These are phyloP conservation scores for Stigmatopora nigra DNA, from an alignment of 2,113 vertebrate species.

Conservation along the genomic window DNA sequence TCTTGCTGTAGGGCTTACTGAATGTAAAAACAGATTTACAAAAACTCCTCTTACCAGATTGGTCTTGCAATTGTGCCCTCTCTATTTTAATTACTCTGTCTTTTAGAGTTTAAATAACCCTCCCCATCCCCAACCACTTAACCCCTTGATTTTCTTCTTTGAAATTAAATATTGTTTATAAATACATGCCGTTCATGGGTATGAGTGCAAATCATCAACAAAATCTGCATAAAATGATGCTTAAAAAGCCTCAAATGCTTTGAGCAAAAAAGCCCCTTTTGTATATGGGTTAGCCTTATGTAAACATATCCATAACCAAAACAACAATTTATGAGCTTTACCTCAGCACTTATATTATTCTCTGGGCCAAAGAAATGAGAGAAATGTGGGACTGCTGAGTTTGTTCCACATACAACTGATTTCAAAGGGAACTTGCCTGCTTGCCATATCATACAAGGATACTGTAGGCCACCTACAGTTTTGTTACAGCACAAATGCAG, in stretches of 20 bases:
- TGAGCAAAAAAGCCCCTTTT: constrained; percentile 48
- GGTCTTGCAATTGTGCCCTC: constrained; percentile 71
- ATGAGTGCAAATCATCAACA: constrained; percentile 58
- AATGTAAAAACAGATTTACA: constrained; percentile 80
- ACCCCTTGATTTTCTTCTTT: constrained; percentile 67
- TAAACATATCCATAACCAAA: constrained; percentile 69
- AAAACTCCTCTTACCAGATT: constrained; percentile 76
- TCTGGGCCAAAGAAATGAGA: constrained; percentile 50
- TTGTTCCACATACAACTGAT: constrained; percentile 51
- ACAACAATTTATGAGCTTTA: constrained; percentile 49
- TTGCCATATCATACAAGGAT: constrained; percentile 25
- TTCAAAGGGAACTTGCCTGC: constrained; percentile 50
- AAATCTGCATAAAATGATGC: constrained; percentile 70
- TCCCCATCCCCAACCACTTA: constrained; percentile 40
- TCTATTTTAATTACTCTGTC: constrained; percentile 75
- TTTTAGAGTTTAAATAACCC: constrained; percentile 70
- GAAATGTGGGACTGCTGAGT: constrained; percentile 51
- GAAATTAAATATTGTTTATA: constrained; percentile 73
- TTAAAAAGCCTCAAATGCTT: constrained; percentile 61
- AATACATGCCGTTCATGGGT: constrained; percentile 64
- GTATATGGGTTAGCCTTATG: constrained; percentile 46
- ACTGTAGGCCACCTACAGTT: constrained; percentile 53
- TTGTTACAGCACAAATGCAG: neutral
- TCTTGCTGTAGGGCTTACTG: constrained; percentile 79
- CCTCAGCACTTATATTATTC: constrained; percentile 51